These are phyloP conservation scores for Ctenopoma multispine DNA, from an alignment of 2,797 vertebrate species.

Conservation along the genomic window DNA sequence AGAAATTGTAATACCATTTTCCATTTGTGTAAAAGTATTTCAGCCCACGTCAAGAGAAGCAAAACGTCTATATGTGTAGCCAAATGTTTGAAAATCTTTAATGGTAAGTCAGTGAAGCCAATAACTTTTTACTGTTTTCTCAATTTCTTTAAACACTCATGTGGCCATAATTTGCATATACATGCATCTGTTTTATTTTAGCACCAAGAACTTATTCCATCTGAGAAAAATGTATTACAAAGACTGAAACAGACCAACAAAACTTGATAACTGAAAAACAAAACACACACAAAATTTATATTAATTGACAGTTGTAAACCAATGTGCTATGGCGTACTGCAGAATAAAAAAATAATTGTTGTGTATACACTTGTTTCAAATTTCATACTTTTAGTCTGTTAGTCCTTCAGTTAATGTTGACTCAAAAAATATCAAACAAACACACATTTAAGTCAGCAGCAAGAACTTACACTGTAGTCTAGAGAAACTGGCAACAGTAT, in stretches of 20 bases:
- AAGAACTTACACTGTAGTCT: slow-evolving; percentile 64
- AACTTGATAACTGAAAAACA: slow-evolving; percentile 30
- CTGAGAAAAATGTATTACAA: slow-evolving; percentile 44
- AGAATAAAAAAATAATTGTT: slow-evolving; percentile 44
- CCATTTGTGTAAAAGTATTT: slow-evolving; percentile 9
- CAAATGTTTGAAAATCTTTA: slow-evolving; percentile 27
- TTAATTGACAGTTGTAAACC: slow-evolving; percentile 40
- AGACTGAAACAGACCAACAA: slow-evolving; percentile 38
- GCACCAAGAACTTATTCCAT: slow-evolving; percentile 50
- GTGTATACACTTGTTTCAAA: slow-evolving; percentile 47
- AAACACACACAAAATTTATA: slow-evolving; percentile 32
- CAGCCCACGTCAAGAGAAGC: slow-evolving; percentile 21
- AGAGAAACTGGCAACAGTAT: slow-evolving; percentile 54
- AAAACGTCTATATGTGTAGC: slow-evolving; percentile 23
- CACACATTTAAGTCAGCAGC: slow-evolving; percentile 79
- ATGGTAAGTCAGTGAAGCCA: slow-evolving; percentile 10
- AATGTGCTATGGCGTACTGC: slow-evolving; percentile 12
- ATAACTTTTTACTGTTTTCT: slow-evolving; percentile 14
- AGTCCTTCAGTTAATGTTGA: slow-evolving; percentile 56
- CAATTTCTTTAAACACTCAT: slow-evolving; percentile 20
- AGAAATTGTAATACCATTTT: slow-evolving; percentile 18
- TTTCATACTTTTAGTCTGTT: slow-evolving; percentile 38
- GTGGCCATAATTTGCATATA: slow-evolving; percentile 4
- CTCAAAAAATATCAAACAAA: slow-evolving; percentile 60
- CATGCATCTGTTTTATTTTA: slow-evolving; percentile 35